Base-by-base conservation (phyloP, 2,888 invertebrate species). In the Luffia ferchaultella region DNA sequence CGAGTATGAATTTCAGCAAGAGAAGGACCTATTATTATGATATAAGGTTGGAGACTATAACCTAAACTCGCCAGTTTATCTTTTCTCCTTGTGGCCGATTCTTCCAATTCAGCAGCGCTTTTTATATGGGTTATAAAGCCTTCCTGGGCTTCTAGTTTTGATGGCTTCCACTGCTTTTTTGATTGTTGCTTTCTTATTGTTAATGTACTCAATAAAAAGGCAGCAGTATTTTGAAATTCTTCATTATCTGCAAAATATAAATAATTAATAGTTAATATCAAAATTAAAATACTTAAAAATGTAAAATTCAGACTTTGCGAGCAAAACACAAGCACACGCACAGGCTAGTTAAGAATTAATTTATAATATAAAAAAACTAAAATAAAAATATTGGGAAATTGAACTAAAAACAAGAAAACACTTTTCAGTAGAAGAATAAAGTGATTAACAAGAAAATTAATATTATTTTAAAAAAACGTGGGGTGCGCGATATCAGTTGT, bases 11-110 rank as follows among this genome's bases (percentile, higher is more conserved):
- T 48, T 2, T 48, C 18, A 41, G 2, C 41, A 2, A 48, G 2
- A 2, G 48, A 16, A n/a, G 48, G 18, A 17, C 48, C 48, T 7
- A 48, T 41, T 30, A 16, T 7, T 12, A 48, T 30, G 16, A 48
- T 16, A 48, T n/a, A 48, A 2, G 48, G 48, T 41, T 48, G 48
- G 2, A 48, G 3, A n/a, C 43, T 45, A 7, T 17, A 16, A 17
- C n/a, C 17, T 5, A 45, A 45, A 5, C 17, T 18, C 5, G 2
- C 16, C 3, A 45, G 18, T 45, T 45, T 45, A 17, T 45, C 30
- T 30, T 2, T 45, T 18, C 19, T 18, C 17, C 7, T 16, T 18
- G 45, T 2, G 2, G 18, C n/a, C 2, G 45, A 12, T 17, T 9
- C 12, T 18, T 45, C 45, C 7, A 45, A 15, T 7, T 45, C 18